phyloP scores from a whole-genome alignment of 2,888 invertebrate species.

The Adelphocoris suturalis region DNA sequence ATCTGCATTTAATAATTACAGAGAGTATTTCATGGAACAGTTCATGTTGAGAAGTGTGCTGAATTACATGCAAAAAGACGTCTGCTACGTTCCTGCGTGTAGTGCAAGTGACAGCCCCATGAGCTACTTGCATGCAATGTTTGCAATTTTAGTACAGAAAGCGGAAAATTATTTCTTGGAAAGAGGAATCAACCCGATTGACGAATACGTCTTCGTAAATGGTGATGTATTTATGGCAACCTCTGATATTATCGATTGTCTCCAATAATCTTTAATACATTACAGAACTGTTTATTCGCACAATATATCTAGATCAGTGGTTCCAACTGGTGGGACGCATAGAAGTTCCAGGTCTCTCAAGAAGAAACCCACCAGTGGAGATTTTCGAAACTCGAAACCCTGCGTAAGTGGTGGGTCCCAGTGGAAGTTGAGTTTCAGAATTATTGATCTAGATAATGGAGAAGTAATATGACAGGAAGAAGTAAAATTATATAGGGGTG shows the following conservation, averaged over 20 bases:
- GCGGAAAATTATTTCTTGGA: background rate
- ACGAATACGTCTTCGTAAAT: slow-evolving; percentile 16
- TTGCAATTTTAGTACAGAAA: background rate
- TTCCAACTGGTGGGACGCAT: no score
- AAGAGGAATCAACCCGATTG: background rate
- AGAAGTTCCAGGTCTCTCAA: no score
- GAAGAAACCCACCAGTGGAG: no score
- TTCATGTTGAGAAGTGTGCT: slow-evolving; percentile 24
- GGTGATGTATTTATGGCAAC: background rate
- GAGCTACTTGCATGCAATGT: slow-evolving; percentile 1
- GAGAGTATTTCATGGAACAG: slow-evolving; percentile 31
- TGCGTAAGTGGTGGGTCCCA: no score
- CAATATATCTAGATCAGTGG: background rate
- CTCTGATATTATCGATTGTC: no score
- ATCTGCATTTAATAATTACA: background rate
- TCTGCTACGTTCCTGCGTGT: background rate
- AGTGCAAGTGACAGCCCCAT: background rate
- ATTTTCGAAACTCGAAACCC: no score
- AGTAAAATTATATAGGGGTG: no score
- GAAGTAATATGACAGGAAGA: no score
- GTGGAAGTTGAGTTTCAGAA: no score
- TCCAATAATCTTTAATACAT: no score
- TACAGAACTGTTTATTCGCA: no score
- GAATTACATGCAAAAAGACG: slow-evolving; percentile 9
- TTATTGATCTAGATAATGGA: no score